Evolutionary conservation across 2,888 invertebrate species (phyloP).

Genomic region (Drosophila diplacantha): DNA sequence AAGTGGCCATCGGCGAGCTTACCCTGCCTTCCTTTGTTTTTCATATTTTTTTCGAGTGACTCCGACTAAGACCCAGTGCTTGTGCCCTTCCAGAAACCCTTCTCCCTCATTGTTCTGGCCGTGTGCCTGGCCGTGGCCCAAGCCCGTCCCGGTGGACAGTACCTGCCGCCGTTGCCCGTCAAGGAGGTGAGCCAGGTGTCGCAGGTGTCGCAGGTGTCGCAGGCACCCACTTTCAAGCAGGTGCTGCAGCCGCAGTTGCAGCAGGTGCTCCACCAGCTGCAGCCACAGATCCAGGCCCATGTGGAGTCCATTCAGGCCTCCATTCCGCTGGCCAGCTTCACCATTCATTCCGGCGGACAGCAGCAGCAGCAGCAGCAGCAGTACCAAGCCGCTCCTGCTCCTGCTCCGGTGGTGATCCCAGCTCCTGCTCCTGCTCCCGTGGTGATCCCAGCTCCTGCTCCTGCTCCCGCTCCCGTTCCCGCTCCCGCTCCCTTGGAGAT

Average conservation of each 20-base stretch:
- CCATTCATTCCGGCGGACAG: constrained; percentile 46
- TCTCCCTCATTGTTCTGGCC: constrained; percentile 41
- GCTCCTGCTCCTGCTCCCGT: background rate
- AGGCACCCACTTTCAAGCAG: constrained; percentile 32
- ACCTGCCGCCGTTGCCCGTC: constrained; percentile 54
- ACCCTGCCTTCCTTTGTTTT: background rate
- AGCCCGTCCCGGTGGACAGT: constrained; percentile 57
- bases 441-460: background rate
- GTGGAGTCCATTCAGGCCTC: constrained; percentile 66
- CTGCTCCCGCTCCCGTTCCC: constrained; percentile 1
- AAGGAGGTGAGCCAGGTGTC: constrained; percentile 18
- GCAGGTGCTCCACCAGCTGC: constrained; percentile 36
- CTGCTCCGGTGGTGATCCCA: constrained; percentile 24
- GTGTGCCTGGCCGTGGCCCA: constrained; percentile 43
- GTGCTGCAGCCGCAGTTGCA: constrained; percentile 37
- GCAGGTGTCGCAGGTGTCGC: background rate
- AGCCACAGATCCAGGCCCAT: constrained; percentile 28
- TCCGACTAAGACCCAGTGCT: constrained; percentile 8
- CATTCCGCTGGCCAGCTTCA: constrained; percentile 64
- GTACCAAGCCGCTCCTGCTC: background rate
- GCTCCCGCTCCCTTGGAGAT: constrained; percentile 3
- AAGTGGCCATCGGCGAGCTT: constrained; percentile 42
- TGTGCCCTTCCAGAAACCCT: constrained; percentile 56
- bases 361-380: constrained; percentile 9
- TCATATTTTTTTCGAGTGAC: constrained; percentile 11